These are phyloP conservation scores for Elgonia sp. DNA, from an alignment of 2,888 invertebrate species.

Conservation along the genomic window DNA sequence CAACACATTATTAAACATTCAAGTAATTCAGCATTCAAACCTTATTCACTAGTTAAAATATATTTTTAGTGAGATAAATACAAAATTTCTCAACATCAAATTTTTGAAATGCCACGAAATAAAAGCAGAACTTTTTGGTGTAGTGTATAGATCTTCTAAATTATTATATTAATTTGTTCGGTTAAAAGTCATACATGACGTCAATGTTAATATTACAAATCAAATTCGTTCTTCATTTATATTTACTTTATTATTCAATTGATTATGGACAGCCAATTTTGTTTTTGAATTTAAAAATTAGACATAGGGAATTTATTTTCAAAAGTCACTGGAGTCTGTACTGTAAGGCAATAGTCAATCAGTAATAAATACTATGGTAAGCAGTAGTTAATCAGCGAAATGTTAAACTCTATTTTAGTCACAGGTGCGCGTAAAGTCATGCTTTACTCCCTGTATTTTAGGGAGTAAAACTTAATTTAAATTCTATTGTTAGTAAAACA, in stretches of 20 bases:
- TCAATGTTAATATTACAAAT: conserved; percentile 30
- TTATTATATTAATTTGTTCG: conserved; percentile 56
- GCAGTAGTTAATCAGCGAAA: too few relatives aligned
- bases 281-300: too few relatives aligned
- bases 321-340: too few relatives aligned
- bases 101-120: conserved; percentile 50
- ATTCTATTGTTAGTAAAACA: too few relatives aligned
- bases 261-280: too few relatives aligned
- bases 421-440: too few relatives aligned
- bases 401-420: too few relatives aligned
- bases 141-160: conserved; percentile 38
- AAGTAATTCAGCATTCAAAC: conserved; percentile 69
- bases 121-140: conserved; percentile 54
- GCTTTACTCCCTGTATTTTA: too few relatives aligned
- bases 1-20: conserved; percentile 70
- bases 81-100: conserved; percentile 56
- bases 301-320: too few relatives aligned
- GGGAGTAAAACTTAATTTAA: too few relatives aligned
- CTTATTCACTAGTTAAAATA: conserved; percentile 74
- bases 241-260: conserved; percentile 27
- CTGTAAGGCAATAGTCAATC: too few relatives aligned
- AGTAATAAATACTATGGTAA: too few relatives aligned
- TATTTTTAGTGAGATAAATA: conserved; percentile 51
- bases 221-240: conserved; percentile 46
- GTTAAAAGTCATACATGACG: conserved; percentile 47